phyloP scores from a whole-genome alignment of 1,140 invertebrate genomes.

The Papilio xuthus region DNA sequence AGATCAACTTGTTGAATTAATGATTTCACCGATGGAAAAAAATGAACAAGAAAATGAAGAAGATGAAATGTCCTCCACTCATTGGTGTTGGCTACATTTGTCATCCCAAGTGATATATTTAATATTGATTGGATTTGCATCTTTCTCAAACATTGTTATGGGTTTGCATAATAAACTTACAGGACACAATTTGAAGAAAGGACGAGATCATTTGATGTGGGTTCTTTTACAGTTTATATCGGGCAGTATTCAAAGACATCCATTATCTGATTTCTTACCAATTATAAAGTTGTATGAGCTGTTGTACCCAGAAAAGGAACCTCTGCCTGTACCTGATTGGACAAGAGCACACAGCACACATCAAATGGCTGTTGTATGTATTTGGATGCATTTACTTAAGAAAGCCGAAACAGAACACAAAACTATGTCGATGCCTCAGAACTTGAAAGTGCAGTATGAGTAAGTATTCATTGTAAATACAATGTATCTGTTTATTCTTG shows the following conservation, averaged over 20 bases:
- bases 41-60: slow-evolving; percentile 87
- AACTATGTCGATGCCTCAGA: slow-evolving; percentile 91
- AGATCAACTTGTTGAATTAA: slow-evolving; percentile 95
- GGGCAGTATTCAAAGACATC: slow-evolving; percentile 97
- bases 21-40: slow-evolving; percentile 95
- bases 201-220: slow-evolving; percentile 98
- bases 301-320: slow-evolving; percentile 95
- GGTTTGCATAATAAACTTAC: slow-evolving; percentile 93
- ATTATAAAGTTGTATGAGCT: slow-evolving; percentile 96
- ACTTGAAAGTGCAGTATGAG: slow-evolving; percentile 93
- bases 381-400: slow-evolving; percentile 97
- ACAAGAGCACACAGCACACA: slow-evolving; percentile 93
- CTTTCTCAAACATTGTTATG: slow-evolving; percentile 95
- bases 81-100: slow-evolving; percentile 95
- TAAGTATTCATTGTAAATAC: slow-evolving; percentile 70
- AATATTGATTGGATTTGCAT: slow-evolving; percentile 96
- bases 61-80: slow-evolving; percentile 87
- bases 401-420: slow-evolving; percentile 94
- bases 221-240: slow-evolving; percentile 98
- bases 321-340: slow-evolving; percentile 94
- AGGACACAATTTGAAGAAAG: slow-evolving; percentile 91
- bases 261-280: slow-evolving; percentile 93
- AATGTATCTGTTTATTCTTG: too few relatives aligned
- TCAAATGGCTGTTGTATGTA: slow-evolving; percentile 96
- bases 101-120: slow-evolving; percentile 98